Conservation (phyloP, 2,888 invertebrate genomes). For the Chaetoderma sp. region DNA sequence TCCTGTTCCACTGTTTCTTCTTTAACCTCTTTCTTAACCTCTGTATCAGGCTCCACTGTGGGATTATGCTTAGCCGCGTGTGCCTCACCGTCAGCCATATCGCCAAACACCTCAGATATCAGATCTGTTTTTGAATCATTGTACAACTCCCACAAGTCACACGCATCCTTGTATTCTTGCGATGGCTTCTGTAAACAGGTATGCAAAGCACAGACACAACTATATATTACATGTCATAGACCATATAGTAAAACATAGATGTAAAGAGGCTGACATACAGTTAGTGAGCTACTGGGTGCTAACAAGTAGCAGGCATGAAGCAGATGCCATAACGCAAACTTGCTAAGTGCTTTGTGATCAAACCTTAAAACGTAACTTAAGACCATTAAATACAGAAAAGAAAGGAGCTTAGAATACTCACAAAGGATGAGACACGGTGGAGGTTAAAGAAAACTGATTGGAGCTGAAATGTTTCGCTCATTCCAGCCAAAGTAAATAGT, state of each 20-base stretch:
- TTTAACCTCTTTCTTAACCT: background rate
- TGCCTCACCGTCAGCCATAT: slow-evolving; percentile 14
- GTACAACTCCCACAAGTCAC: slow-evolving; percentile 88
- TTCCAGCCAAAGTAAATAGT: too few species aligned
- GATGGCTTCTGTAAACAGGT: slow-evolving; percentile 78
- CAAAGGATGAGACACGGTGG: too few species aligned
- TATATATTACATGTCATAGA: background rate
- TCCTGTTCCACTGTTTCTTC: background rate
- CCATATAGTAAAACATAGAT: background rate
- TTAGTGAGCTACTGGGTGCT: too few species aligned
- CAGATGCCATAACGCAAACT: too few species aligned
- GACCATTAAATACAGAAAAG: too few species aligned
- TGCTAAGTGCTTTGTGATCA: too few species aligned
- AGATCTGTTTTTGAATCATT: slow-evolving; percentile 74
- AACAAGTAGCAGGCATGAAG: too few species aligned
- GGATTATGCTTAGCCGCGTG: background rate
- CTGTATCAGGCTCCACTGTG: background rate
- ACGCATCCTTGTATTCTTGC: slow-evolving; percentile 90
- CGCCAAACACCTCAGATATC: slow-evolving; percentile 66
- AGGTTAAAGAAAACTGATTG: too few species aligned
- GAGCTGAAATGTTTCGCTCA: too few species aligned
- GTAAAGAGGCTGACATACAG: background rate
- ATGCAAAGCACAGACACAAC: too few species aligned
- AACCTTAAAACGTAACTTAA: too few species aligned
- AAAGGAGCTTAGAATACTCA: too few species aligned